phyloP scores from a whole-genome alignment of 2,113 vertebrate species.

The Oncorhynchus clarkii region DNA sequence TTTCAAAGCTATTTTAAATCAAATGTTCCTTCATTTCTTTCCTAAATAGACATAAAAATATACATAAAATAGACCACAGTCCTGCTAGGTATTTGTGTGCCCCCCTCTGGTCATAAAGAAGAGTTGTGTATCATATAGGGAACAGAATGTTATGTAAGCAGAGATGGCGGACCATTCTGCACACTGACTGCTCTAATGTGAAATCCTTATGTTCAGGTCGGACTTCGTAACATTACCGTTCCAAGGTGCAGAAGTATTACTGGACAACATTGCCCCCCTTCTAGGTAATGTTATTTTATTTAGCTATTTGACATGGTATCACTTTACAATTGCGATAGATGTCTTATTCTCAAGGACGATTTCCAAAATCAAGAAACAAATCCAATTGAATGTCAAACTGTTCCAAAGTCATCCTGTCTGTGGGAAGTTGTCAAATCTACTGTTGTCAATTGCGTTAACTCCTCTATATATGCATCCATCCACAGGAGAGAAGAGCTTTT shows the following conservation, averaged over 20 bases:
- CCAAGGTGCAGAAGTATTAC: conserved; percentile 93
- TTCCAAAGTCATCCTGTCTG: neutral
- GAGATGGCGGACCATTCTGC: neutral
- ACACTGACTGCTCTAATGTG: neutral
- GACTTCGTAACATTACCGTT: conserved; percentile 97
- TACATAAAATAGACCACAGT: neutral
- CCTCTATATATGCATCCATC: neutral
- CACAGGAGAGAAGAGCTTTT: conserved; percentile 87
- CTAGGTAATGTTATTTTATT: conserved; percentile 76
- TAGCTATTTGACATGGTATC: neutral
- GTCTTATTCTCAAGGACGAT: neutral
- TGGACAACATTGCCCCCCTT: conserved; percentile 89
- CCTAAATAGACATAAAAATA: neutral
- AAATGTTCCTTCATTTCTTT: neutral
- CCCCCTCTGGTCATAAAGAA: neutral
- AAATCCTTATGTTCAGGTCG: conserved; percentile 74
- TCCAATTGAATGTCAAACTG: neutral
- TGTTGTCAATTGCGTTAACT: neutral
- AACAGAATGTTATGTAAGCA: too few species aligned
- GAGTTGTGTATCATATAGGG: neutral
- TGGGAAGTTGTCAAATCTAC: neutral
- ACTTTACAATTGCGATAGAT: neutral
- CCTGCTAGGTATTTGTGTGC: neutral
- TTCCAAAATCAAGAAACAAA: neutral
- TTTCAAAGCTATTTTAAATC: too few species aligned